A percentile compares a stretch with the other conserved stretches of the same genome.
Evolutionary conservation across 2,797 vertebrate species (phyloP).

Genomic region (Coilia nasus): DNA sequence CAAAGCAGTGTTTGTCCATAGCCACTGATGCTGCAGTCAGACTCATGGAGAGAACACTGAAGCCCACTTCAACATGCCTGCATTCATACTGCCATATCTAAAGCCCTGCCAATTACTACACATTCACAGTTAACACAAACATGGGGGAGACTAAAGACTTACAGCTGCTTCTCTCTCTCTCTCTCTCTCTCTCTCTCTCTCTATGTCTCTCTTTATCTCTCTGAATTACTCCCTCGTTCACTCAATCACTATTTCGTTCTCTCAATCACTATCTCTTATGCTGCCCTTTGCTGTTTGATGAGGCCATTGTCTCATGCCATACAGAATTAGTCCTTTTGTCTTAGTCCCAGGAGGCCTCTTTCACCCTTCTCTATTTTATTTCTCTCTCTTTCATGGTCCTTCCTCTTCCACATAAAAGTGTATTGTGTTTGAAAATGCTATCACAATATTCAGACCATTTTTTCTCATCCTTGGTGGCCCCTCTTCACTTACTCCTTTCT

Average conservation of each 20-base stretch:
- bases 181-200: background rate
- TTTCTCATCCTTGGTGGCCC: background rate
- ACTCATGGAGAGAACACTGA: background rate
- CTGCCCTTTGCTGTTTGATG: background rate
- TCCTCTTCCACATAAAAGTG: background rate
- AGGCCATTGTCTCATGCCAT: background rate
- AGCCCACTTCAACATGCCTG: background rate
- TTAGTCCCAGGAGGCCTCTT: background rate
- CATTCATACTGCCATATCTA: background rate
- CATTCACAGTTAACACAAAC: background rate
- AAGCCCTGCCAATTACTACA: background rate
- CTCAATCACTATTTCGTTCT: conserved; percentile 45
- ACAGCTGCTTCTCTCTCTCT: background rate
- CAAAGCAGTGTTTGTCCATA: background rate
- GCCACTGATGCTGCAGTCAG: background rate
- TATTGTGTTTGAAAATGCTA: background rate
- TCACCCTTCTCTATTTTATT: background rate
- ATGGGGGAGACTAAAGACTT: background rate
- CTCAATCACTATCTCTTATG: conserved; percentile 60
- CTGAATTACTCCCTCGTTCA: background rate
- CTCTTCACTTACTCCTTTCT: too few species aligned
- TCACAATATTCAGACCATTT: conserved; percentile 8
- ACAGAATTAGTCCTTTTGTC: background rate
- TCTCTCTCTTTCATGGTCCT: background rate
- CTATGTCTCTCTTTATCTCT: background rate